Conservation (phyloP, 2,113 vertebrate species). For the Chroicocephalus ridibundus region DNA sequence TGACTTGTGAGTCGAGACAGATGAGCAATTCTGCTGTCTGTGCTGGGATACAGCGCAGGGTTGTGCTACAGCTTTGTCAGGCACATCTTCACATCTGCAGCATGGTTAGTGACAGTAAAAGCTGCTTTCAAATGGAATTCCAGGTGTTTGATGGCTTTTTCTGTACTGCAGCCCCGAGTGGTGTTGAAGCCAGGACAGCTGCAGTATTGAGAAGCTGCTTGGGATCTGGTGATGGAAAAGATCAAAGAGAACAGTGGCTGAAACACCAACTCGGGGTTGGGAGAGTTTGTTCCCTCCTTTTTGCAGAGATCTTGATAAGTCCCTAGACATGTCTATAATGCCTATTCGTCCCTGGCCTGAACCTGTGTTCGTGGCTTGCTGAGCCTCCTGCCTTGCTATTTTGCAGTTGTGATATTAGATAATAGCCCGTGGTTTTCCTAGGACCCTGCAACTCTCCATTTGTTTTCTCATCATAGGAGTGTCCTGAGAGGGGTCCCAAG, state of each 20-base stretch:
- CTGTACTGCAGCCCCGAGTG: neutral
- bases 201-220: neutral
- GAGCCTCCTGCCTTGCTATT: neutral
- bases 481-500: neutral
- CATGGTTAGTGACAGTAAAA: neutral
- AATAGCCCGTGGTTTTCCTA: neutral
- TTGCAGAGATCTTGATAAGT: neutral
- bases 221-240: neutral
- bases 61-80: neutral
- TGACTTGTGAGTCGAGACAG: neutral
- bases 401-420: neutral
- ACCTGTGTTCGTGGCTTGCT: neutral
- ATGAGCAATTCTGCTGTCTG: neutral
- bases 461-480: neutral
- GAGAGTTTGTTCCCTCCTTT: neutral
- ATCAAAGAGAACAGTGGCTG: neutral
- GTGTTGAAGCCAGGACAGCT: neutral
- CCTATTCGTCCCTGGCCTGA: neutral
- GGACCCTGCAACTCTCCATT: neutral
- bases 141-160: neutral
- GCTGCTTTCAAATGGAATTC: neutral
- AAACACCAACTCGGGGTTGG: neutral
- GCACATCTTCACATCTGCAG: neutral
- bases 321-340: neutral
- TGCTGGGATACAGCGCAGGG: neutral